phyloP scores from a whole-genome alignment of 1,140 invertebrate species.

The Ceratina calcarata region DNA sequence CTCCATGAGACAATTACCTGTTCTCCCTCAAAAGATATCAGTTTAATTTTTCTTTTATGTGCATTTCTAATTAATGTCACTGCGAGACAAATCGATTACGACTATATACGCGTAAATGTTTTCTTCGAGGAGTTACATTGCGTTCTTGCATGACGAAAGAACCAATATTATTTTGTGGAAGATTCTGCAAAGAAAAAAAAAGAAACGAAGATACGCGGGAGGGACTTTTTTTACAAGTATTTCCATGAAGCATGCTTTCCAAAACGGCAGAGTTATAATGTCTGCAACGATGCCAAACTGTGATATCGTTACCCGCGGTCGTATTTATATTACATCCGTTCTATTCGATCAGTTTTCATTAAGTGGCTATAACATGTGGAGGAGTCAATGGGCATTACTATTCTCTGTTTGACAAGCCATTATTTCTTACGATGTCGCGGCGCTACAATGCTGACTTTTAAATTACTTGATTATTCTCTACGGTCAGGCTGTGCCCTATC shows the following conservation, averaged over 20 bases:
- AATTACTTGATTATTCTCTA: neutral
- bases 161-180: constrained; percentile 36
- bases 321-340: neutral
- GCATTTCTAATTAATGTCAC: constrained; percentile 29
- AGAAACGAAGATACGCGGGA: no score
- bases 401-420: neutral
- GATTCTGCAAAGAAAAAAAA: constrained; percentile 13
- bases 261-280: constrained; percentile 73
- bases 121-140: constrained; percentile 41
- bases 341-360: constrained; percentile 7
- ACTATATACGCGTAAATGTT: constrained; percentile 19
- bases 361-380: constrained; percentile 70
- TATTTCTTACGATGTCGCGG: neutral
- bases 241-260: constrained; percentile 57
- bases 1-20: constrained; percentile 42
- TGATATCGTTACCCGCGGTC: constrained; percentile 1
- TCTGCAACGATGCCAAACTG: constrained; percentile 68
- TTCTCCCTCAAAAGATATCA: constrained; percentile 48
- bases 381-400: constrained; percentile 63
- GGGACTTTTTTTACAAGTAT: constrained; percentile 26
- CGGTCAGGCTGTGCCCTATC: neutral
- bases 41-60: constrained; percentile 46
- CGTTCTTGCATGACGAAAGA: constrained; percentile 57
- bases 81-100: constrained; percentile 35
- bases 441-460: neutral